A percentile compares a stretch with the other conserved stretches of the same genome.
These are phyloP conservation scores for Cacoxenus indagator DNA, from an alignment of 2,888 invertebrate species.

Conservation along the genomic window DNA sequence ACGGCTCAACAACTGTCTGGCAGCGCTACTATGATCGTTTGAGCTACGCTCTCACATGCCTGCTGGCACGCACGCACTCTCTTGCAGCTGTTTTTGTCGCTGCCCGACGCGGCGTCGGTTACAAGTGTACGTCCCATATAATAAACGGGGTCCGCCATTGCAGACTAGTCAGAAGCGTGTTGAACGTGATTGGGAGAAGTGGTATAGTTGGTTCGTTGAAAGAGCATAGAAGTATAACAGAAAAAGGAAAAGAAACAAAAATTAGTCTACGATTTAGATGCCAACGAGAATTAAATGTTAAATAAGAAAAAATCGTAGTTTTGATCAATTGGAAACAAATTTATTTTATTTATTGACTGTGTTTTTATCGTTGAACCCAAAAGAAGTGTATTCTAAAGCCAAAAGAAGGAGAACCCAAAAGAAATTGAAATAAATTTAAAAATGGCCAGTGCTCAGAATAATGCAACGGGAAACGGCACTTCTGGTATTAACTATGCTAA, in stretches of 20 bases:
- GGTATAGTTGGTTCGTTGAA: constrained; percentile 40
- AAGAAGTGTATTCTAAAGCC: constrained; percentile 41
- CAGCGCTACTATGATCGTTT: too few relatives aligned
- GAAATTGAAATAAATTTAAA: constrained; percentile 38
- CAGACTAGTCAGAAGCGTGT: constrained; percentile 57
- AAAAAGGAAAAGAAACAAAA: too few relatives aligned
- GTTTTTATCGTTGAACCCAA: constrained; percentile 27
- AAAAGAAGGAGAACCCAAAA: constrained; percentile 34
- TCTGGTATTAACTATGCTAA: constrained; percentile 31
- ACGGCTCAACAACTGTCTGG: too few relatives aligned
- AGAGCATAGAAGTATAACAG: too few relatives aligned
- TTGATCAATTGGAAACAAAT: constrained; percentile 8
- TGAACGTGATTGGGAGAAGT: constrained; percentile 53
- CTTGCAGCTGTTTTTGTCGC: background rate
- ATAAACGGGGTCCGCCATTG: constrained; percentile 55
- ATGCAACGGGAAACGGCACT: constrained; percentile 47
- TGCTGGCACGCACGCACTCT: background rate
- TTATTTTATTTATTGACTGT: background rate
- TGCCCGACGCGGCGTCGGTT: too few relatives aligned
- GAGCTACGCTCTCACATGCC: too few relatives aligned
- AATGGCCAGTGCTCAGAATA: constrained; percentile 58
- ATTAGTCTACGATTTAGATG: too few relatives aligned
- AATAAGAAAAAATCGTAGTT: too few relatives aligned
- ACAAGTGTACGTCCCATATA: constrained; percentile 41
- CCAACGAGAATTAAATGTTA: too few relatives aligned